Conservation (phyloP, 2,888 invertebrate species). For the Gibbula magus region DNA sequence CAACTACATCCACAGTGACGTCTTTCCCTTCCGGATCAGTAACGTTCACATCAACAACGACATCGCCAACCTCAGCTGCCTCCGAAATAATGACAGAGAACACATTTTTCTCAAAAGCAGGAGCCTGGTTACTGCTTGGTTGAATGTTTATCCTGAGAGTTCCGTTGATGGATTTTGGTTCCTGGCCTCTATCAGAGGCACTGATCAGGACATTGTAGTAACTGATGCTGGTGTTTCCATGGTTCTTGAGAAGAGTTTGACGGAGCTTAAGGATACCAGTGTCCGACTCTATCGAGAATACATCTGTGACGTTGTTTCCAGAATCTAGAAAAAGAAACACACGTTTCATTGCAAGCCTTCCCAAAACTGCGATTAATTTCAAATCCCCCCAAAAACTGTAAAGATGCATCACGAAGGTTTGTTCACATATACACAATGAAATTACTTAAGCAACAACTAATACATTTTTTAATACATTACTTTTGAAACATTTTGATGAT, state of each 20-base stretch:
- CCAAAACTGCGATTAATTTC: no score
- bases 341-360: no score
- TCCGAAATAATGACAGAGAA: not conserved
- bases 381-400: no score
- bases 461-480: no score
- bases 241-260: not conserved
- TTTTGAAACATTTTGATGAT: no score
- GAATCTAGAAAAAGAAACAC: not conserved
- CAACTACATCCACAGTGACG: not conserved
- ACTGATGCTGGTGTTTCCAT: not conserved
- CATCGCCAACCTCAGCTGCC: not conserved
- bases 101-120: not conserved
- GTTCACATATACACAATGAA: no score
- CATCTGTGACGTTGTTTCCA: not conserved
- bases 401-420: no score
- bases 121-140: not conserved
- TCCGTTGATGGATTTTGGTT: not conserved
- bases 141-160: not conserved
- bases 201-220: not conserved
- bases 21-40: not conserved
- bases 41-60: not conserved
- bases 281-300: not conserved
- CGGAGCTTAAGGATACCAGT: not conserved
- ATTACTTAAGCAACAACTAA: no score
- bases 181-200: not conserved